Conservation (phyloP, 2,797 vertebrate species). For the Ptychadena robeensis region DNA sequence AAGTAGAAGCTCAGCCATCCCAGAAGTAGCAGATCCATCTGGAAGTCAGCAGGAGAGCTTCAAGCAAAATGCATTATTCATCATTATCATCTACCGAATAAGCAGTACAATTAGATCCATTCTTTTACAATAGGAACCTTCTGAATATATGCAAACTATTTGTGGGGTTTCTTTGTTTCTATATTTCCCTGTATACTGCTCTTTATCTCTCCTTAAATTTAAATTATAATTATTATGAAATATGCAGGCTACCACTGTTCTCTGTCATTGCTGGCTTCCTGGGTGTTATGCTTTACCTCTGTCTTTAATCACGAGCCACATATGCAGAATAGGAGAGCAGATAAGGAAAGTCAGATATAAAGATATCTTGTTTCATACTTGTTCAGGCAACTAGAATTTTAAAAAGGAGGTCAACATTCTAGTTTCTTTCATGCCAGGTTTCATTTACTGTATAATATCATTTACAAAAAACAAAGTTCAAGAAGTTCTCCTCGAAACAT, state of each 20-base stretch:
- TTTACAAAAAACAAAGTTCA: too few relatives aligned
- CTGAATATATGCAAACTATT: background rate
- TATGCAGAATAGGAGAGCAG: too few relatives aligned
- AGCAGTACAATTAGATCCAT: background rate
- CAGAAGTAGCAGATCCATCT: background rate
- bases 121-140: background rate
- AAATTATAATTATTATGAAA: background rate
- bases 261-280: background rate
- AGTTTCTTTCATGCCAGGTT: too few relatives aligned
- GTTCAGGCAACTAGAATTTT: too few relatives aligned
- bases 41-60: constrained; percentile 11
- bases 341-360: too few relatives aligned
- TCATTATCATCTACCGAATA: background rate
- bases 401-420: too few relatives aligned
- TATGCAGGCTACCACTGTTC: background rate
- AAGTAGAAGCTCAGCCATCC: background rate
- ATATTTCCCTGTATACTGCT: background rate
- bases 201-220: background rate
- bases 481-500: too few relatives aligned
- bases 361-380: too few relatives aligned
- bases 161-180: background rate
- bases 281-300: background rate
- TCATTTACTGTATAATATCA: too few relatives aligned
- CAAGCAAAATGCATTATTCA: constrained; percentile 10
- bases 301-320: background rate